These are phyloP conservation scores for Miichthys miiuy DNA, from an alignment of 2,797 vertebrate genomes.

Conservation along the genomic window DNA sequence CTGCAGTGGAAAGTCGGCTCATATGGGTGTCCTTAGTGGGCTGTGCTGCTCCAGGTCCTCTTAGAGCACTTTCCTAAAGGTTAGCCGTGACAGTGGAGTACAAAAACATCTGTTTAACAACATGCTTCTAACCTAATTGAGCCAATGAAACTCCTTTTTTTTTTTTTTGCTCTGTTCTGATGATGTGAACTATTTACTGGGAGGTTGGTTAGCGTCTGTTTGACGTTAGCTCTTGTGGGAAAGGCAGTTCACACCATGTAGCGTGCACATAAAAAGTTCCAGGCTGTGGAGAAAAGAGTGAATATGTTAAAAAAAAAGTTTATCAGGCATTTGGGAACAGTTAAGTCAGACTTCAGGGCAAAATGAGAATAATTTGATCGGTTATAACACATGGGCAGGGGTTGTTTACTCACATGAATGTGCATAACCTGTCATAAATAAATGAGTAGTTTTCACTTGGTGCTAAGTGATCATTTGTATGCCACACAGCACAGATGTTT, in stretches of 20 bases:
- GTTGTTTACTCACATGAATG: slow-evolving; percentile 33
- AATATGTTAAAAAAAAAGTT: slow-evolving; percentile 34
- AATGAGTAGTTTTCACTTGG: slow-evolving; percentile 33
- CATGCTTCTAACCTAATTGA: slow-evolving; percentile 73
- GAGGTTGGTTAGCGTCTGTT: slow-evolving; percentile 76
- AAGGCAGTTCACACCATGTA: slow-evolving; percentile 77
- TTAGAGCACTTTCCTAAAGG: slow-evolving; percentile 70
- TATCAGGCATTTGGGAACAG: slow-evolving; percentile 71
- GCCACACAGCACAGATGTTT: slow-evolving; percentile 31
- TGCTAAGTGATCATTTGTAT: slow-evolving; percentile 36
- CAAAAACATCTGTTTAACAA: slow-evolving; percentile 82
- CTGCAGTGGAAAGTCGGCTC: slow-evolving; percentile 83
- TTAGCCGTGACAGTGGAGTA: slow-evolving; percentile 78
- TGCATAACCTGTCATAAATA: slow-evolving; percentile 51
- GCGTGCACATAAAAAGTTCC: slow-evolving; percentile 63
- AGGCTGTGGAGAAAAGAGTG: slow-evolving; percentile 59
- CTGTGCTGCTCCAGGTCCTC: slow-evolving; percentile 75
- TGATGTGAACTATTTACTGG: slow-evolving; percentile 78
- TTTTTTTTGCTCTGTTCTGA: slow-evolving; percentile 50
- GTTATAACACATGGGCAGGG: slow-evolving; percentile 23
- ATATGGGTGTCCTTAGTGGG: slow-evolving; percentile 82
- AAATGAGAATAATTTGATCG: slow-evolving; percentile 21
- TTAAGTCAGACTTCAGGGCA: slow-evolving; percentile 49
- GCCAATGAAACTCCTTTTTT: slow-evolving; percentile 60
- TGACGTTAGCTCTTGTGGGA: slow-evolving; percentile 83